These are phyloP conservation scores for Mastomys coucha DNA, from an alignment of 2,113 vertebrate species.

Conservation along the genomic window DNA sequence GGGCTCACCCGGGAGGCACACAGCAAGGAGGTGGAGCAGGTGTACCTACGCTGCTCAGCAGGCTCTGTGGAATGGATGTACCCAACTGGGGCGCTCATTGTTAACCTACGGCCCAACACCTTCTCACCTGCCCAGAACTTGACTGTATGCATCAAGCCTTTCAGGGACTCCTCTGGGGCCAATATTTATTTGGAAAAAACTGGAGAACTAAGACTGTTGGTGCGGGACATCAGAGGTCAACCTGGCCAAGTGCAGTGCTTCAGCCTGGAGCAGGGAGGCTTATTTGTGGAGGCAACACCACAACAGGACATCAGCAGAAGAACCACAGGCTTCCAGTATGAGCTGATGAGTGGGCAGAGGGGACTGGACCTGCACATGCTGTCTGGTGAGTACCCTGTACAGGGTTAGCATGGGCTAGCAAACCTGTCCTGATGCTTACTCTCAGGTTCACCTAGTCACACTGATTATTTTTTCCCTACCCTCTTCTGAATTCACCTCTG, in stretches of 20 bases:
- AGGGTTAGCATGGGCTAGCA: background rate
- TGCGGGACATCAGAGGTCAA: slow-evolving; percentile 90
- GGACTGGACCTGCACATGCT: slow-evolving; percentile 88
- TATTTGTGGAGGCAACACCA: slow-evolving; percentile 96
- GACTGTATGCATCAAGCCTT: slow-evolving; percentile 96
- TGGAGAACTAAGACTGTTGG: slow-evolving; percentile 94
- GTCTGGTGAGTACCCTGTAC: slow-evolving; percentile 88
- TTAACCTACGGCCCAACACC: slow-evolving; percentile 96
- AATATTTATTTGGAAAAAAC: slow-evolving; percentile 98
- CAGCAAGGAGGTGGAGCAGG: slow-evolving; percentile 97
- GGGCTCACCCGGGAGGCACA: slow-evolving; percentile 96
- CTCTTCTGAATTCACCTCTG: background rate
- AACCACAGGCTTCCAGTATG: slow-evolving; percentile 97
- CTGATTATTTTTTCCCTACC: background rate
- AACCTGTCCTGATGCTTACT: background rate
- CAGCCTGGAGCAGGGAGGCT: slow-evolving; percentile 92
- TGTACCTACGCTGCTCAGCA: slow-evolving; percentile 96
- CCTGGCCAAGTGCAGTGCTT: slow-evolving; percentile 93
- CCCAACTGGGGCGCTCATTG: slow-evolving; percentile 96
- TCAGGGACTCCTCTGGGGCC: slow-evolving; percentile 92
- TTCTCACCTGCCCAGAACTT: slow-evolving; percentile 89
- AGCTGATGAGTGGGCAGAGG: slow-evolving; percentile 90
- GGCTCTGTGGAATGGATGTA: slow-evolving; percentile 98
- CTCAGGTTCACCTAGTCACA: background rate
- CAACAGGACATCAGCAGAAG: slow-evolving; percentile 96